Evolutionary conservation across 1,140 invertebrate genomes (phyloP).

Genomic region (Drosophila micromelanica): DNA sequence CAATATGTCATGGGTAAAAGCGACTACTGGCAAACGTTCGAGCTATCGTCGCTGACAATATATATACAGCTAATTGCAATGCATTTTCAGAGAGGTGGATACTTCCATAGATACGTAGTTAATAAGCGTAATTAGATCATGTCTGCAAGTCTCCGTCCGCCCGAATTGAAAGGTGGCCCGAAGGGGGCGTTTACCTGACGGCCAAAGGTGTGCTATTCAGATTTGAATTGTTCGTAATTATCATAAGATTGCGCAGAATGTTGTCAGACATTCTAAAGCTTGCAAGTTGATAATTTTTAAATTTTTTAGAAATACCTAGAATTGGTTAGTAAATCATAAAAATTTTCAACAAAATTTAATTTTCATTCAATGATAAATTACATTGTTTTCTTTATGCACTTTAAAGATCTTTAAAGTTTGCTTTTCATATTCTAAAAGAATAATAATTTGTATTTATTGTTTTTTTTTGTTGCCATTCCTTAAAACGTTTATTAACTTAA

Average conservation of each 20-base stretch:
- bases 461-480: too few species aligned
- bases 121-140: slow-evolving; percentile 59
- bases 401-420: too few species aligned
- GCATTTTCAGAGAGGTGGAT: slow-evolving; percentile 13
- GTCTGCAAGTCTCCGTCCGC: slow-evolving; percentile 18
- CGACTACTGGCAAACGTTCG: slow-evolving; percentile 21
- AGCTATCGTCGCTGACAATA: slow-evolving; percentile 4
- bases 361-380: too few species aligned
- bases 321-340: too few species aligned
- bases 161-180: slow-evolving; percentile 18
- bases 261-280: neutral
- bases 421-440: too few species aligned
- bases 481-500: too few species aligned
- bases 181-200: slow-evolving; percentile 27
- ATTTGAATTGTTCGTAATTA: slow-evolving; percentile 14
- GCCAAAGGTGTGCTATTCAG: slow-evolving; percentile 19
- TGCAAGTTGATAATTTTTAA: neutral
- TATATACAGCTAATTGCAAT: slow-evolving; percentile 27
- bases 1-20: slow-evolving; percentile 44
- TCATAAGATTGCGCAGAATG: neutral
- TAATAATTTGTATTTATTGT: too few species aligned
- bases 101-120: slow-evolving; percentile 16
- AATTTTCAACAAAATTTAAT: too few species aligned
- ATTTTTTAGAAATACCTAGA: too few species aligned
- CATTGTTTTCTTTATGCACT: too few species aligned